A percentile compares a stretch with the other conserved stretches of the same genome.
Evolutionary conservation across 30 jellyfish, hydroid and myxozoan species (phyloP).

Genomic region (Phacellophora camtschatica): DNA sequence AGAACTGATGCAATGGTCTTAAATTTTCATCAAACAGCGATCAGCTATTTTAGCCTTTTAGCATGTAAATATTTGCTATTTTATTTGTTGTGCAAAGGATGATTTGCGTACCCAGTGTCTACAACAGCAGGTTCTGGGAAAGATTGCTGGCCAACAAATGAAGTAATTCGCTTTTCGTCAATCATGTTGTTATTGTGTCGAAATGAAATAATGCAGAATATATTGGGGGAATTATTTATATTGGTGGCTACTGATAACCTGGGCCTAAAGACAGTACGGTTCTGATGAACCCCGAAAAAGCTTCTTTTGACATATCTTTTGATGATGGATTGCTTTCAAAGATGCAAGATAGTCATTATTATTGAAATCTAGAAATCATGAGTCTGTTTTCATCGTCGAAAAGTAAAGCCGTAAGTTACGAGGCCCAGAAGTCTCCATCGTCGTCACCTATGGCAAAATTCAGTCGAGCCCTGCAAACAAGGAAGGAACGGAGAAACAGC

Average conservation of each 20-base stretch:
- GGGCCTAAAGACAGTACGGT: too few species aligned
- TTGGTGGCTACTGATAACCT: too few species aligned
- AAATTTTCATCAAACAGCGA: conserved; percentile 1
- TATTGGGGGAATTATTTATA: too few species aligned
- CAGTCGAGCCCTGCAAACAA: conserved; percentile 34
- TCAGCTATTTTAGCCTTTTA: not conserved
- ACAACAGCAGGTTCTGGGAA: conserved; percentile 50
- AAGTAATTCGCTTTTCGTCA: not conserved
- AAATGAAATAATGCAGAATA: too few species aligned
- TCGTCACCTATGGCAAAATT: conserved; percentile 44
- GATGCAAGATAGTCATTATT: not conserved
- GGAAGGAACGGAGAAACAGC: conserved; percentile 30
- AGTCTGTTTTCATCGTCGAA: conserved; percentile 36
- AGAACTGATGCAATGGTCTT: not conserved
- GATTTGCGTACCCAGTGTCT: conserved; percentile 18
- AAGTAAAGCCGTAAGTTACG: not conserved
- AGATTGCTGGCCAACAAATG: not conserved
- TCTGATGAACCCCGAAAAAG: not conserved
- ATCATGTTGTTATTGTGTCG: too few species aligned
- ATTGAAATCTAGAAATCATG: not conserved
- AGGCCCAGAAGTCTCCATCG: not conserved
- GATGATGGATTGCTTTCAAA: not conserved
- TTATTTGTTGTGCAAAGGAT: conserved; percentile 22
- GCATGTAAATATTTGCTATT: conserved; percentile 23
- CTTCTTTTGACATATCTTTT: not conserved